phyloP scores from a whole-genome alignment of 92 coral and sea anemone genomes.

The Epizoanthus rinbou region DNA sequence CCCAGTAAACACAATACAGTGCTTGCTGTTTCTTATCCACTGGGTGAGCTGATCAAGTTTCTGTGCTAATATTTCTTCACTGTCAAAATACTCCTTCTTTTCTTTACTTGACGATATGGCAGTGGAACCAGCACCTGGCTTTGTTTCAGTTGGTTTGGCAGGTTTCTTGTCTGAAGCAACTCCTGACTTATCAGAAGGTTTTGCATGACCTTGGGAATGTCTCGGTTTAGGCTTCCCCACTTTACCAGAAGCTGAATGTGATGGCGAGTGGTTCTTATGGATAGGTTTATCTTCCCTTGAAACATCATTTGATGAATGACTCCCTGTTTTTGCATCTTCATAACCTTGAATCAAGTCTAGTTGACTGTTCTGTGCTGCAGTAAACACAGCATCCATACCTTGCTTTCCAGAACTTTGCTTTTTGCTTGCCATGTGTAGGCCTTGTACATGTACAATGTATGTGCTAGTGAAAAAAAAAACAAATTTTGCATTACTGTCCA shows the following conservation, averaged over 20 bases:
- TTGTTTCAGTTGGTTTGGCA: constrained; percentile 1
- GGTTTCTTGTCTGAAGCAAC: constrained; percentile 21
- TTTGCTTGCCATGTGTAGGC: constrained; percentile 19
- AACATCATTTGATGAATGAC: neutral
- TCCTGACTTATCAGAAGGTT: neutral
- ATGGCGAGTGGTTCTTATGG: neutral
- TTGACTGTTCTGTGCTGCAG: constrained; percentile 4
- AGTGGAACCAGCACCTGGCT: constrained; percentile 5
- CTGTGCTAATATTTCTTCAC: constrained; percentile 50
- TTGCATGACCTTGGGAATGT: neutral
- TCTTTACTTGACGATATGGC: constrained; percentile 44
- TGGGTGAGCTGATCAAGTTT: constrained; percentile 55
- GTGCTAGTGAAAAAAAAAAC: too few relatives aligned
- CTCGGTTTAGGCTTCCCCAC: constrained; percentile 2
- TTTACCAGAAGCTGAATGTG: neutral
- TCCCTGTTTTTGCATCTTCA: neutral
- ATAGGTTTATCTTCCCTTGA: neutral
- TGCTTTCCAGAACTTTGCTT: constrained; percentile 8
- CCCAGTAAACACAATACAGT: constrained; percentile 77
- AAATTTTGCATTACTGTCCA: too few relatives aligned
- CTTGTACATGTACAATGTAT: too few relatives aligned
- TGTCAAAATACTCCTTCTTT: constrained; percentile 78
- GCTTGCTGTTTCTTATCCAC: constrained; percentile 70
- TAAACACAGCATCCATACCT: neutral
- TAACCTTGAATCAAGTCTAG: constrained; percentile 18